Conservation (phyloP, 2,797 vertebrate genomes). For the Iguana delicatissima region DNA sequence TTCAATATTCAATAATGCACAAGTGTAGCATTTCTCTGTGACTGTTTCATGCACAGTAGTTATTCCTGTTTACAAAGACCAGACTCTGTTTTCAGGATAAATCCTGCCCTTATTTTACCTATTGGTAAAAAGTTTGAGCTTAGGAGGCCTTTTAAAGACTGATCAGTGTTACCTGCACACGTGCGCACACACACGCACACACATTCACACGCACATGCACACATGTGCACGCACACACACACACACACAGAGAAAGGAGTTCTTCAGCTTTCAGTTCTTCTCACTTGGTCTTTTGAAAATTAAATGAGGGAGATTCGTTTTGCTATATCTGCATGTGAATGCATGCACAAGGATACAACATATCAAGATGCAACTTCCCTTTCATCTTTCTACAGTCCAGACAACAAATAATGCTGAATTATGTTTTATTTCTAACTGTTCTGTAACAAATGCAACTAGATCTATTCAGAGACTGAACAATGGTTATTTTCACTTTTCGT, state of each 20-base stretch:
- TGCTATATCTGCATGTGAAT: background rate
- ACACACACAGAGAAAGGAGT: background rate
- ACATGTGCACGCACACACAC: too few species aligned
- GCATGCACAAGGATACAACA: background rate
- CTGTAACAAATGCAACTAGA: background rate
- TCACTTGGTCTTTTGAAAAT: background rate
- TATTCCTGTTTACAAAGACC: slow-evolving; percentile 2
- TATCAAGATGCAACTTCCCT: background rate
- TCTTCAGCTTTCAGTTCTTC: background rate
- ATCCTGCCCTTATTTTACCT: background rate
- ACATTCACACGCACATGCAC: too few species aligned
- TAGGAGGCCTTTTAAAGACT: background rate
- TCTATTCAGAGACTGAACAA: background rate
- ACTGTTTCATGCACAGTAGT: slow-evolving; percentile 15
- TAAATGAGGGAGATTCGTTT: background rate
- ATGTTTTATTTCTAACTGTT: background rate
- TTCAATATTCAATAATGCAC: background rate
- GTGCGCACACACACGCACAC: too few species aligned
- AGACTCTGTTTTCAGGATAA: background rate
- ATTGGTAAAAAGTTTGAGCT: background rate
- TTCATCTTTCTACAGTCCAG: background rate
- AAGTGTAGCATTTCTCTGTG: slow-evolving; percentile 11
- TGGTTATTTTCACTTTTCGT: background rate
- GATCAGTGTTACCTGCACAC: background rate
- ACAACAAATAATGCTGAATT: background rate